Evolutionary conservation across 2,888 invertebrate genomes (phyloP).

Genomic region (Drosophila ochracea): DNA sequence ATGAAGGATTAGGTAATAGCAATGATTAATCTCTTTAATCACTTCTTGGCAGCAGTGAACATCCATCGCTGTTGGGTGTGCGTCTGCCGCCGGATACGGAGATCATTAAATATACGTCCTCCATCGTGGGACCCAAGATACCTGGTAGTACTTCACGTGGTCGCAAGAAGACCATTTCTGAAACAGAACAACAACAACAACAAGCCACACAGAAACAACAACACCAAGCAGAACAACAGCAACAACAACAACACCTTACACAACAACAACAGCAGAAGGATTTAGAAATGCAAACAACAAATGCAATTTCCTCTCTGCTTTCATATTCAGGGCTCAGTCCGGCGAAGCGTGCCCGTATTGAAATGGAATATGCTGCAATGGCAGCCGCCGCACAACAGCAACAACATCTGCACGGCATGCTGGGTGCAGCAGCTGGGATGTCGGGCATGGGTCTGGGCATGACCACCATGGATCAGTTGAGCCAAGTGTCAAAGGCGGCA

Average conservation of each 20-base stretch:
- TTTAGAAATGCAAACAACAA: conserved; percentile 78
- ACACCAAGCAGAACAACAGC: conserved; percentile 79
- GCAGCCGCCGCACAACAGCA: conserved; percentile 84
- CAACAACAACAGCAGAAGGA: conserved; percentile 77
- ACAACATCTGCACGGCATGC: conserved; percentile 73
- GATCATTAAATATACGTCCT: conserved; percentile 95
- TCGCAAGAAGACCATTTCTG: conserved; percentile 94
- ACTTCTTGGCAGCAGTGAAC: conserved; percentile 87
- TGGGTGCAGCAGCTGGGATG: conserved; percentile 68
- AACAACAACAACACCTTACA: conserved; percentile 68
- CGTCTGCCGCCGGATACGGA: conserved; percentile 95
- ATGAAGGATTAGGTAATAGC: too few relatives aligned
- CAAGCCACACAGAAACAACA: conserved; percentile 69
- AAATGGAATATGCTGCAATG: conserved; percentile 85
- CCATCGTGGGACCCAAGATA: conserved; percentile 93
- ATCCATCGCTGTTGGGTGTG: conserved; percentile 93
- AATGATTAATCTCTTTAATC: not conserved
- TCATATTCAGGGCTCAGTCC: conserved; percentile 86
- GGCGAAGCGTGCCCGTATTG: conserved; percentile 85
- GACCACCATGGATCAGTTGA: conserved; percentile 63
- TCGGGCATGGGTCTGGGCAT: conserved; percentile 50
- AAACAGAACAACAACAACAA: conserved; percentile 88
- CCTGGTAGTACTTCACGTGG: conserved; percentile 94
- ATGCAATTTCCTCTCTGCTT: conserved; percentile 84
- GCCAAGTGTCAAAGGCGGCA: conserved; percentile 57